phyloP scores from a whole-genome alignment of 2,797 vertebrate species.

The Sebastes miniatus region DNA sequence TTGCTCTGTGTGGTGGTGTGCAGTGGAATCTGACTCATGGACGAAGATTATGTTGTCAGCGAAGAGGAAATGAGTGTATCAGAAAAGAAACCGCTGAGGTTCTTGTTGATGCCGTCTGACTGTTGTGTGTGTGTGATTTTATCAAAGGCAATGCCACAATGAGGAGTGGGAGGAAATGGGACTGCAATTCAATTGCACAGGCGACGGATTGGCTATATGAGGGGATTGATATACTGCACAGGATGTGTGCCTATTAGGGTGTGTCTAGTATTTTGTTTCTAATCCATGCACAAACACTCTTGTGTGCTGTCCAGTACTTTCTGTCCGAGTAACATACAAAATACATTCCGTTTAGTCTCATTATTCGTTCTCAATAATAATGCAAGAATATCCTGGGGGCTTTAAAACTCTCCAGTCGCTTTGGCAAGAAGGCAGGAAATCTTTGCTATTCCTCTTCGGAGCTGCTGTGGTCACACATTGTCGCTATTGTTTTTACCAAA shows the following conservation, averaged over 20 bases:
- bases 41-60: constrained; percentile 24
- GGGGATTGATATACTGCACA: not conserved
- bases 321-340: not conserved
- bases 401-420: not conserved
- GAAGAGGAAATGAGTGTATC: constrained; percentile 2
- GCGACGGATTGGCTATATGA: not conserved
- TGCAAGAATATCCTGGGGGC: not conserved
- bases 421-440: not conserved
- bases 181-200: not conserved
- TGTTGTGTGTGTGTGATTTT: constrained; percentile 2
- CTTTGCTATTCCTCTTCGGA: not conserved
- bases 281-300: not conserved
- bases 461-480: constrained; percentile 3
- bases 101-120: not conserved
- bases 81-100: not conserved
- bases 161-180: constrained; percentile 27
- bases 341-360: not conserved
- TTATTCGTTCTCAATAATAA: not conserved
- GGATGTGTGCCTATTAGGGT: not conserved
- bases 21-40: not conserved
- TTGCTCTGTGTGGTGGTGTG: not conserved
- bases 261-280: not conserved
- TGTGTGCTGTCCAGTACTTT: not conserved
- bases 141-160: not conserved
- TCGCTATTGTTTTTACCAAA: constrained; percentile 2